Percentiles rank a stretch among this genome's conserved stretches.
These are phyloP conservation scores for Rousettus leschenaultii DNA, from an alignment of 2,113 vertebrate species.

Conservation along the genomic window DNA sequence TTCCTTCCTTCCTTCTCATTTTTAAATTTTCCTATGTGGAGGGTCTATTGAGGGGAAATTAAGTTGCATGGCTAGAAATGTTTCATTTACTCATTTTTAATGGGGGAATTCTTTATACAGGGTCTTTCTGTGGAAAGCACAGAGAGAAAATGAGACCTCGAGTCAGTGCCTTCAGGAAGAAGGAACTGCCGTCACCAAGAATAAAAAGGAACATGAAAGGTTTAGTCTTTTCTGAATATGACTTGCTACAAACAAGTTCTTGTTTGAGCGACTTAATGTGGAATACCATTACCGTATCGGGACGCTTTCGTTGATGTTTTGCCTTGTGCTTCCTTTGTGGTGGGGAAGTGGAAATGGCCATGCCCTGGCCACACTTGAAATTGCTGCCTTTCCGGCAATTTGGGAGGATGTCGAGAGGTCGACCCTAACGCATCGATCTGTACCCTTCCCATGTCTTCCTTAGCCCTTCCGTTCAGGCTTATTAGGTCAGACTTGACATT, in stretches of 20 bases:
- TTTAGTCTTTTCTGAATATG: constrained; percentile 77
- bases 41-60: constrained; percentile 39
- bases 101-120: constrained; percentile 29
- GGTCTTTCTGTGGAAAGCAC: constrained; percentile 54
- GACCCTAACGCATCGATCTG: neutral
- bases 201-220: constrained; percentile 58
- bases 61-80: constrained; percentile 47
- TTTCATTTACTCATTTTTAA: constrained; percentile 67
- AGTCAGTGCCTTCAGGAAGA: constrained; percentile 69
- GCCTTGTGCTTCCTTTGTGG: neutral
- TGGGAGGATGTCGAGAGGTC: neutral
- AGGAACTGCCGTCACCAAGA: constrained; percentile 67
- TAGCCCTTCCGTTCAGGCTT: neutral
- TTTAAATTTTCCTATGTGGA: constrained; percentile 40
- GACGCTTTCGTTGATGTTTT: constrained; percentile 35
- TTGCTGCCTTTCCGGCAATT: neutral
- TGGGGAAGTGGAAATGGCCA: neutral
- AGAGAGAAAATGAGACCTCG: constrained; percentile 57
- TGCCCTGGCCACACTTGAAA: neutral
- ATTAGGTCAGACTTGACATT: neutral
- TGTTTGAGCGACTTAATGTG: constrained; percentile 72
- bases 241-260: constrained; percentile 76
- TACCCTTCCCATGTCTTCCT: neutral
- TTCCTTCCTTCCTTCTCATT: neutral
- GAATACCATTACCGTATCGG: constrained; percentile 68